Evolutionary conservation across 2,888 invertebrate genomes (phyloP).

Genomic region (Nymphalis urticae): DNA sequence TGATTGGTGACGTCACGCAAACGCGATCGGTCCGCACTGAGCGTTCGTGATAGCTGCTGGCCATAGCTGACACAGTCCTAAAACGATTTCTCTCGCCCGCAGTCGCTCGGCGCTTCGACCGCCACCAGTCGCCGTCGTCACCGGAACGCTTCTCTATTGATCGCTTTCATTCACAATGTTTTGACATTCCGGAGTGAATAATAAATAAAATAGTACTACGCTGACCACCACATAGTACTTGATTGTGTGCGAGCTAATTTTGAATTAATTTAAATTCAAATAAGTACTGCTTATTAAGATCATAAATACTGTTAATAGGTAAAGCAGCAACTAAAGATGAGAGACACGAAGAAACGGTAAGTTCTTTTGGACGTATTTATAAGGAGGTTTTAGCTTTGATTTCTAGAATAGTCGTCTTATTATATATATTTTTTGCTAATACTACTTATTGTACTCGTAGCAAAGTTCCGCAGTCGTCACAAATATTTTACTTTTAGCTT

Average conservation of each 20-base stretch:
- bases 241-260: background rate
- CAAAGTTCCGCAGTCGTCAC: too few relatives aligned
- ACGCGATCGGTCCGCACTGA: slow-evolving; percentile 7
- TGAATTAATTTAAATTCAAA: background rate
- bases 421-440: too few relatives aligned
- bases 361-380: slow-evolving; percentile 5
- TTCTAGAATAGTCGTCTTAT: too few relatives aligned
- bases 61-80: slow-evolving; percentile 11
- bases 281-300: background rate
- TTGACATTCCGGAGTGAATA: slow-evolving; percentile 46
- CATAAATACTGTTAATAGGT: background rate
- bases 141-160: slow-evolving; percentile 48
- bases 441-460: too few relatives aligned
- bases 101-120: slow-evolving; percentile 43
- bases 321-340: slow-evolving; percentile 30
- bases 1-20: slow-evolving; percentile 33
- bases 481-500: too few relatives aligned
- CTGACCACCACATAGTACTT: background rate
- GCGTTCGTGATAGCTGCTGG: slow-evolving; percentile 16
- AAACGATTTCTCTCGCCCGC: slow-evolving; percentile 27
- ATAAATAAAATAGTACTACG: slow-evolving; percentile 10
- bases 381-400: too few relatives aligned
- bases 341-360: slow-evolving; percentile 37
- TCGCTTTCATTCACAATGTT: slow-evolving; percentile 59
- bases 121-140: slow-evolving; percentile 36